A percentile compares a stretch with the other conserved stretches of the same genome.
These are phyloP conservation scores for Toxonevra muliebris DNA, from an alignment of 2,888 invertebrate species.

Conservation along the genomic window DNA sequence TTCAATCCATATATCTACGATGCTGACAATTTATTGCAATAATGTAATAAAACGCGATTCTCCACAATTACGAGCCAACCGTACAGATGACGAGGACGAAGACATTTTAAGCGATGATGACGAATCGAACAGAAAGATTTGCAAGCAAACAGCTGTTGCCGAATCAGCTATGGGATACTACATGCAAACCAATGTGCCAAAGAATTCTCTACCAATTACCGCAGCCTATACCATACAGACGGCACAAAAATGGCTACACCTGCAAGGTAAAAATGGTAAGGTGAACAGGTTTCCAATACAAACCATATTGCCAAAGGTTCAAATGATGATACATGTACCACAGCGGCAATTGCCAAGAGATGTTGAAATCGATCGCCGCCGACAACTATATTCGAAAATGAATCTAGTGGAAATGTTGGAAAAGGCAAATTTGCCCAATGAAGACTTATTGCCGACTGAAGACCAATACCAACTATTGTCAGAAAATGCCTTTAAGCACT, in stretches of 20 bases:
- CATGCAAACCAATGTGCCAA: constrained; percentile 24
- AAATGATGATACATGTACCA: constrained; percentile 74
- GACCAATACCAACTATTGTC: constrained; percentile 49
- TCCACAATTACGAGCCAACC: too few species aligned
- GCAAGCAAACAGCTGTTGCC: constrained; percentile 22
- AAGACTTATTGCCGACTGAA: constrained; percentile 59
- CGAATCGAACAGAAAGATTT: not conserved
- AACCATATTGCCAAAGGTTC: constrained; percentile 84
- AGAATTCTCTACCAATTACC: constrained; percentile 36
- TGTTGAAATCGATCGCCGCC: constrained; percentile 80
- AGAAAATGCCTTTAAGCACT: constrained; percentile 51
- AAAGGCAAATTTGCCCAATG: constrained; percentile 50
- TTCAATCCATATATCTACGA: too few species aligned
- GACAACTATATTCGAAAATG: constrained; percentile 68
- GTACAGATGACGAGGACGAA: too few species aligned
- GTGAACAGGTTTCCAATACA: constrained; percentile 73
- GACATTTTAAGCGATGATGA: too few species aligned
- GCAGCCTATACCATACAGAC: constrained; percentile 50
- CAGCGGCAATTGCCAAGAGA: constrained; percentile 77
- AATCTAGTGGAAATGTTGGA: constrained; percentile 58
- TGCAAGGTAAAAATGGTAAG: constrained; percentile 50
- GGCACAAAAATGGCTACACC: constrained; percentile 60
- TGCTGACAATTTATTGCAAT: too few species aligned
- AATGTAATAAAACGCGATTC: too few species aligned
- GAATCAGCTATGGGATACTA: constrained; percentile 6